Evolutionary conservation across 2,113 vertebrate genomes (phyloP), one percentile per base, ranked within the genome.

Genomic region (Cyprinodon variegatus): DNA sequence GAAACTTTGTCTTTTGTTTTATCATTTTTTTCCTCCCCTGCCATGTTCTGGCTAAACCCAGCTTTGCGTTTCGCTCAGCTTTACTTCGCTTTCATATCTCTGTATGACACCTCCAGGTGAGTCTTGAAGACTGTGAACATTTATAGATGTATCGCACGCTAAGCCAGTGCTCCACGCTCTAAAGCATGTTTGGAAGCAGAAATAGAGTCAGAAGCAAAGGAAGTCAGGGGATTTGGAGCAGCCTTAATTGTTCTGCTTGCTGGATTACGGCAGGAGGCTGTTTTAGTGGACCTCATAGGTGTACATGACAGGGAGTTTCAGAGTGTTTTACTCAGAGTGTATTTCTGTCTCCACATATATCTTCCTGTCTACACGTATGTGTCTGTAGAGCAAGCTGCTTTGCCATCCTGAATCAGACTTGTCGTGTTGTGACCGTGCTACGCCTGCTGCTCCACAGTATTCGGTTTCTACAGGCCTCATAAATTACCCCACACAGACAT

Each of bases 401-500:
- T 68, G 62, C 82, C 83, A 68, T 80, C 64, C 72, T 76, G 69
- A 74, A 65, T 83, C 73, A 72, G 72, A 59, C 60, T 57, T 14
- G 78, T 75, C 70, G 73, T 11, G 79, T 83, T 83, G 83, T 83
- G 81, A 72, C 83, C 81, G 81, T 72, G 17, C 78, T 62, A 39
- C 63, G 83, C 83, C 80, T 77, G 83, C 87, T 79, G 76, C 77
- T 74, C 59, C 72, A 57, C 73, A 65, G 84, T 78, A 48, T 88
- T 85, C 68, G 64, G 87, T 89, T 92, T 90, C 50, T 57, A 20
- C 85, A 88, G 69, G 70, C 59, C 78, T 85, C 90, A 79, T 91
- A 90, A 93, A 91, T 93, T 89, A 90, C 81, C 70, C 85, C 60
- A 60, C 75, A 70, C 78, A 67, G 88, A 90, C 82, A 86, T 76